phyloP scores from a whole-genome alignment of 2,888 invertebrate species.

The Ethmia dodecea region DNA sequence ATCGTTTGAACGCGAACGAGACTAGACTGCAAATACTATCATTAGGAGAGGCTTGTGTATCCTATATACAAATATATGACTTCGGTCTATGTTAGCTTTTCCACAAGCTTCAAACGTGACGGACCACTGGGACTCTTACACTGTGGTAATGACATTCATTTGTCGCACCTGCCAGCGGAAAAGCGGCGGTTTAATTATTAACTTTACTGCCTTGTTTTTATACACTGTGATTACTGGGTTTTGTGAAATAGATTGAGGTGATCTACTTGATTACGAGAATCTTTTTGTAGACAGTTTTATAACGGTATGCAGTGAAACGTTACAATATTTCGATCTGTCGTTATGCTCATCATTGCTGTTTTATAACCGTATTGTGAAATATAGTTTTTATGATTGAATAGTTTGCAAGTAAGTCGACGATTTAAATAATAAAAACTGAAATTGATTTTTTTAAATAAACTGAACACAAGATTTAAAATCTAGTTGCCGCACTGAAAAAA shows the following conservation, averaged over 20 bases:
- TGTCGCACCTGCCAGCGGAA: constrained; percentile 55
- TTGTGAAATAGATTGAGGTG: constrained; percentile 70
- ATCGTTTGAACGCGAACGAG: no score
- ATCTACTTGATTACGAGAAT: constrained; percentile 66
- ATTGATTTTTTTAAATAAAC: constrained; percentile 1
- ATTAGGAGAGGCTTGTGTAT: no score
- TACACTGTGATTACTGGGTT: constrained; percentile 60
- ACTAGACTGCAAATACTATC: no score
- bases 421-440: neutral
- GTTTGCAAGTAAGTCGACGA: no score
- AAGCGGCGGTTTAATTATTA: constrained; percentile 66
- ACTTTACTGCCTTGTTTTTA: constrained; percentile 62
- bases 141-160: no score
- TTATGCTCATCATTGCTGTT: constrained; percentile 39
- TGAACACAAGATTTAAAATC: no score
- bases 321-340: constrained; percentile 39
- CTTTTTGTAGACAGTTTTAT: constrained; percentile 66
- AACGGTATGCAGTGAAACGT: constrained; percentile 48
- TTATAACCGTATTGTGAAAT: constrained; percentile 42
- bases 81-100: no score
- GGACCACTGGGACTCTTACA: no score
- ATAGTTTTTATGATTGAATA: constrained; percentile 14
- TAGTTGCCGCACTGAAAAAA: no score
- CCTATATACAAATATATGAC: no score
- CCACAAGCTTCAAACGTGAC: no score